phyloP scores from a whole-genome alignment of 2,888 invertebrate species.

The Eugnorisma glareosa region DNA sequence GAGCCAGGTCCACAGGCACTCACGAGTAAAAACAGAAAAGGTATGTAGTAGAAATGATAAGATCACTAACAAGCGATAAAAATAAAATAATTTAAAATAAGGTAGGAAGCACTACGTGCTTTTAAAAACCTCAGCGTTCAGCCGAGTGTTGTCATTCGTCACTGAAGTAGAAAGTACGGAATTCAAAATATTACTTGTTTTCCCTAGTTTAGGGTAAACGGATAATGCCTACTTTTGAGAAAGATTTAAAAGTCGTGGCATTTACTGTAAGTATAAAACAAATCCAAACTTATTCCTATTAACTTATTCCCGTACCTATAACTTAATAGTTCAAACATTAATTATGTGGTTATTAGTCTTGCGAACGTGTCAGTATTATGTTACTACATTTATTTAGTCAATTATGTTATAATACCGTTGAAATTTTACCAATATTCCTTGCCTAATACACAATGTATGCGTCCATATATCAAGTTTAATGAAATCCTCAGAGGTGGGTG shows the following conservation, averaged over 20 bases:
- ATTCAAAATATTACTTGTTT: neutral
- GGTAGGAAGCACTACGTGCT: no score
- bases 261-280: neutral
- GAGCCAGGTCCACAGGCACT: neutral
- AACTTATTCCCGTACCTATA: neutral
- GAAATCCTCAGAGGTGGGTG: constrained; percentile 77
- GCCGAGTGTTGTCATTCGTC: no score
- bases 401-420: neutral
- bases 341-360: neutral
- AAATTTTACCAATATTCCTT: constrained; percentile 33
- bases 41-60: no score
- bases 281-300: neutral
- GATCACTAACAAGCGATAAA: no score
- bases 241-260: neutral
- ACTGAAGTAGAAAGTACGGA: neutral
- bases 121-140: no score
- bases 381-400: no score
- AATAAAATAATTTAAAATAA: no score
- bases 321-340: neutral
- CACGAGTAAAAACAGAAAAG: no score
- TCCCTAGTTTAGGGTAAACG: no score
- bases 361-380: neutral
- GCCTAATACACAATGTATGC: constrained; percentile 20
- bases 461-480: constrained; percentile 71
- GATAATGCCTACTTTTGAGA: neutral